Conservation (phyloP, 2,797 vertebrate species). For the Crocidura indochinensis region DNA sequence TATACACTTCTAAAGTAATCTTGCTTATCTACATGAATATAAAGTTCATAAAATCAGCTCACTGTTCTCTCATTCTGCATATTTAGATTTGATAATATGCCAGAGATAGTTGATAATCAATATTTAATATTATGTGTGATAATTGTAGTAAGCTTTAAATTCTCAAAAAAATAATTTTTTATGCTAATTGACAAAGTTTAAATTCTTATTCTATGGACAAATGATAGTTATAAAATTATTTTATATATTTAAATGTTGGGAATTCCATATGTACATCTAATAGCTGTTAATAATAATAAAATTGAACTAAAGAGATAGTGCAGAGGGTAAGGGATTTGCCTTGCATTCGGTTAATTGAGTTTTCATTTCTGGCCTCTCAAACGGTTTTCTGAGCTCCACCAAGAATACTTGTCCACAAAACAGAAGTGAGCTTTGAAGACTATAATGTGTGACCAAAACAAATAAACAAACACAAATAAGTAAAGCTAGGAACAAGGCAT, state of each 20-base stretch:
- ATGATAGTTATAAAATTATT: background rate
- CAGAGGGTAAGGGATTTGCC: too few species aligned
- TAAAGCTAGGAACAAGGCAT: background rate
- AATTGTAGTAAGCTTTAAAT: background rate
- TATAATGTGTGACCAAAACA: too few species aligned
- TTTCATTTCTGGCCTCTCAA: too few species aligned
- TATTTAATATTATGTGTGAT: conserved; percentile 6
- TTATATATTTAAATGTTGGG: conserved; percentile 19
- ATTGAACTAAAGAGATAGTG: background rate
- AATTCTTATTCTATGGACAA: background rate
- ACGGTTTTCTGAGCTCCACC: too few species aligned
- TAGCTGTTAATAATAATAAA: background rate
- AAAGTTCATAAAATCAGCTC: background rate
- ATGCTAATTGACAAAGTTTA: background rate
- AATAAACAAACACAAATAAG: too few species aligned
- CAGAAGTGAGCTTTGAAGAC: too few species aligned
- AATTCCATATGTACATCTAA: background rate
- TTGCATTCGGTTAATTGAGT: too few species aligned
- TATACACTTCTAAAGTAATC: background rate
- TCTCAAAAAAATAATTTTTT: background rate
- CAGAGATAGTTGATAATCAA: background rate
- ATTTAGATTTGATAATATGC: background rate
- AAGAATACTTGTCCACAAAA: too few species aligned
- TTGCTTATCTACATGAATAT: background rate
- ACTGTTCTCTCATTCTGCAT: background rate